A percentile compares a stretch with the other conserved stretches of the same genome.
Evolutionary conservation across 2,888 invertebrate species (phyloP).

Genomic region (Drosophila emarginata): DNA sequence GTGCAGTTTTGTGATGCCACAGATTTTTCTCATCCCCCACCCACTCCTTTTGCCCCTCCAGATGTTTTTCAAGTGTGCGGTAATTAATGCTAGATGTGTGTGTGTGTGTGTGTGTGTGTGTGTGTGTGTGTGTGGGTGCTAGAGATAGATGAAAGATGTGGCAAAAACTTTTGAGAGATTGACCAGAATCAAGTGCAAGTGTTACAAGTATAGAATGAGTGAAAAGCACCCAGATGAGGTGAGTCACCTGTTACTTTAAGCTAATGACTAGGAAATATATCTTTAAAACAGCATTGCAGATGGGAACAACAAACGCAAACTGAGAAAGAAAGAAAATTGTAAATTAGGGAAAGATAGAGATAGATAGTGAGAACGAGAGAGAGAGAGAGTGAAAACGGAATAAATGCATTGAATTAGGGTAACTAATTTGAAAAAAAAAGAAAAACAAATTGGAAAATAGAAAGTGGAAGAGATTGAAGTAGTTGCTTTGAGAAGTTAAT

Average conservation of each 20-base stretch:
- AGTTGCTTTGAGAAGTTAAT: neutral
- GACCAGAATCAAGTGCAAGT: constrained; percentile 10
- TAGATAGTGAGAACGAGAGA: neutral
- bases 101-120: neutral
- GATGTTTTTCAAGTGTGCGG: constrained; percentile 62
- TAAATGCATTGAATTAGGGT: neutral
- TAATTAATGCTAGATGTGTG: constrained; percentile 70
- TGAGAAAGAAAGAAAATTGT: neutral
- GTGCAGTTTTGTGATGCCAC: constrained; percentile 75
- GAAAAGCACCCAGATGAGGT: neutral
- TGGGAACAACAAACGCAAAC: neutral
- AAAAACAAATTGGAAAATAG: neutral
- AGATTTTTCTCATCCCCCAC: constrained; percentile 50
- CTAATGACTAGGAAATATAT: constrained; percentile 1
- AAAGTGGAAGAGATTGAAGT: neutral
- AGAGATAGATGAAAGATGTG: constrained; percentile 11
- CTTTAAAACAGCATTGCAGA: neutral
- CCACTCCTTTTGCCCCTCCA: constrained; percentile 18
- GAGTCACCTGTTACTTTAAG: constrained; percentile 8
- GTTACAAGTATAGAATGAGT: neutral
- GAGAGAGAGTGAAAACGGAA: neutral
- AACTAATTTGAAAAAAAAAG: constrained; percentile 1
- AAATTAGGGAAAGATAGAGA: neutral
- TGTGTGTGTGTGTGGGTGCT: neutral
- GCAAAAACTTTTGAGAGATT: constrained; percentile 15